A percentile compares a stretch with the other conserved stretches of the same genome.
Evolutionary conservation across 2,797 vertebrate species (phyloP).

Genomic region (Rhodeus uyekii): DNA sequence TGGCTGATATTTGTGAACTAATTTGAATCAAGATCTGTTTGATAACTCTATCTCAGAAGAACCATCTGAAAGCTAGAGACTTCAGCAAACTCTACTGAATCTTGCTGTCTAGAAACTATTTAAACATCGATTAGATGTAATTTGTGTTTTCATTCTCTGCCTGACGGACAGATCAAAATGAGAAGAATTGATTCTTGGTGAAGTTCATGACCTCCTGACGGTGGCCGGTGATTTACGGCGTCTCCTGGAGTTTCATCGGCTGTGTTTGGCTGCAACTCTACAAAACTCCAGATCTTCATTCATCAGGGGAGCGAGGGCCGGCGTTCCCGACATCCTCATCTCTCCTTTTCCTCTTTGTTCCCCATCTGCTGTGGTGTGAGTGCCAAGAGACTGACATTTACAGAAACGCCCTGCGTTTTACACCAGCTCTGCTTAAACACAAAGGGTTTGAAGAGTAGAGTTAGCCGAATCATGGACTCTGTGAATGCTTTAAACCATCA

Average conservation of each 20-base stretch:
- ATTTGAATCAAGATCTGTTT: background rate
- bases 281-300: background rate
- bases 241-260: background rate
- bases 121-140: background rate
- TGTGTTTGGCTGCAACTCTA: background rate
- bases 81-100: background rate
- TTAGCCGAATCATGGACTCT: background rate
- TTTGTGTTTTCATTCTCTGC: background rate
- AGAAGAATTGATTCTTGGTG: background rate
- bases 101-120: background rate
- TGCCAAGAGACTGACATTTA: slow-evolving; percentile 58
- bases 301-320: background rate
- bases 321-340: background rate
- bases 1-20: background rate
- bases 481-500: background rate
- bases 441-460: background rate
- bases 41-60: background rate
- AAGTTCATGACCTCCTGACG: slow-evolving; percentile 1
- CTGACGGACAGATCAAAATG: background rate
- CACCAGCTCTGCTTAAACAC: background rate
- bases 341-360: slow-evolving; percentile 35
- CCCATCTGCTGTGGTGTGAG: slow-evolving; percentile 41
- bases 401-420: background rate
- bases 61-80: background rate
- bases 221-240: background rate